Evolutionary conservation across 2,113 vertebrate species (phyloP).

Genomic region (Rhegmatorhina hoffmannsi): DNA sequence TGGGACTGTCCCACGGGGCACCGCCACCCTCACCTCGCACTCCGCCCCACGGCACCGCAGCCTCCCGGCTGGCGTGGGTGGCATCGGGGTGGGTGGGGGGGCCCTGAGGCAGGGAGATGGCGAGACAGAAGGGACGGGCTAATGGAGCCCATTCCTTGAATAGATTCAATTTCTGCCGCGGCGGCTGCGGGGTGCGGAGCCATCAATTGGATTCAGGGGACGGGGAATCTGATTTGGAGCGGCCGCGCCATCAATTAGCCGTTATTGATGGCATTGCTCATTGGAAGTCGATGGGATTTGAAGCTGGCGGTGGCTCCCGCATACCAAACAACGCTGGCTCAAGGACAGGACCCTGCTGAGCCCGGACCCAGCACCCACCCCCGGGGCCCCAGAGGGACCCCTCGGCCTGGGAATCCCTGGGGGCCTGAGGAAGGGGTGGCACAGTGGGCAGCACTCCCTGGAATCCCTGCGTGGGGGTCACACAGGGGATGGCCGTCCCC

Average conservation of each 20-base stretch:
- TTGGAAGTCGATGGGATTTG: constrained; percentile 49
- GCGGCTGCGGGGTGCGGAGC: constrained; percentile 54
- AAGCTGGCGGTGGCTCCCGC: constrained; percentile 8
- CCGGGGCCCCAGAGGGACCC: accelerated
- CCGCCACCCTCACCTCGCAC: neutral
- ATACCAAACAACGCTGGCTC: constrained; percentile 17
- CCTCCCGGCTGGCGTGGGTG: neutral
- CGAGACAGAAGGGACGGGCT: constrained; percentile 21
- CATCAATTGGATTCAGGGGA: constrained; percentile 64
- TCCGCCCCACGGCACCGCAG: neutral
- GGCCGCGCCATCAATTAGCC: constrained; percentile 68
- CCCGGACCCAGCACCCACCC: neutral
- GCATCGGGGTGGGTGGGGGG: accelerated
- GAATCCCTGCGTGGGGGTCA: neutral
- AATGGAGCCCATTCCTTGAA: constrained; percentile 58
- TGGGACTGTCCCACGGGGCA: neutral
- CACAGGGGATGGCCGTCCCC: too few relatives aligned
- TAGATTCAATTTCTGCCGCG: constrained; percentile 64
- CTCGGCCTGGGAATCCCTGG: neutral
- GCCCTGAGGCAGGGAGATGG: neutral
- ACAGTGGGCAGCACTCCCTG: neutral
- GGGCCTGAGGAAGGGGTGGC: neutral
- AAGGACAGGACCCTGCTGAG: neutral
- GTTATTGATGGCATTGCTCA: constrained; percentile 71
- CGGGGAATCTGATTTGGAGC: constrained; percentile 67